Evolutionary conservation across 2,113 vertebrate genomes (phyloP).

Genomic region (Oreotrochilus melanogaster): DNA sequence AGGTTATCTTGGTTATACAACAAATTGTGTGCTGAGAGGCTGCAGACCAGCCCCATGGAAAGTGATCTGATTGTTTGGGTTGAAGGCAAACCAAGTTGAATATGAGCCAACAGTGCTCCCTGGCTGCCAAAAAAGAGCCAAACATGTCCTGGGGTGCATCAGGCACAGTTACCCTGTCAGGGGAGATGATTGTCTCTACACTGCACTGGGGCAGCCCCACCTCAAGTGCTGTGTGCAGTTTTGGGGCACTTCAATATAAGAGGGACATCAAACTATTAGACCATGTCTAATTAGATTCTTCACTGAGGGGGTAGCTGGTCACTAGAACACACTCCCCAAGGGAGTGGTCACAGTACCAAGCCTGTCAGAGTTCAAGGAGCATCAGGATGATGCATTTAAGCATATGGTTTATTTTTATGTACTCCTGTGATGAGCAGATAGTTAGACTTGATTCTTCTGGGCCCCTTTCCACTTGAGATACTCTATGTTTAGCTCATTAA

Average conservation of each 20-base stretch:
- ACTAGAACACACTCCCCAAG: neutral
- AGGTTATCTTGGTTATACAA: neutral
- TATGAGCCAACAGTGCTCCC: too few species aligned
- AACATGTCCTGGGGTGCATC: too few species aligned
- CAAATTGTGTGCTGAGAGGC: rapidly evolving
- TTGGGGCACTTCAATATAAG: too few species aligned
- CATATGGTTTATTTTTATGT: neutral
- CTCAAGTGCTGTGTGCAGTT: too few species aligned
- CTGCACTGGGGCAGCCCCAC: too few species aligned
- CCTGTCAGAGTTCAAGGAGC: neutral
- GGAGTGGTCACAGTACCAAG: neutral
- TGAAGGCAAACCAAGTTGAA: too few species aligned
- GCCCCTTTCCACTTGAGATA: neutral
- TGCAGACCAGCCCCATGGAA: neutral
- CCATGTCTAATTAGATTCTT: neutral
- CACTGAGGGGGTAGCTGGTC: neutral
- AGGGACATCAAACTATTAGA: too few species aligned
- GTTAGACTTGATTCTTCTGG: neutral
- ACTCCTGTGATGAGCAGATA: neutral
- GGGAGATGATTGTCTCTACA: too few species aligned
- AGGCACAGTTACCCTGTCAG: too few species aligned
- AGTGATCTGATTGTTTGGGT: neutral
- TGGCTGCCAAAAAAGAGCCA: too few species aligned
- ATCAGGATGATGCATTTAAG: neutral
- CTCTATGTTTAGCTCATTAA: neutral